A percentile compares a stretch with the other conserved stretches of the same genome.
These are phyloP conservation scores for Polypterus bichir DNA, from an alignment of 2,113 vertebrate species.

Conservation along the genomic window DNA sequence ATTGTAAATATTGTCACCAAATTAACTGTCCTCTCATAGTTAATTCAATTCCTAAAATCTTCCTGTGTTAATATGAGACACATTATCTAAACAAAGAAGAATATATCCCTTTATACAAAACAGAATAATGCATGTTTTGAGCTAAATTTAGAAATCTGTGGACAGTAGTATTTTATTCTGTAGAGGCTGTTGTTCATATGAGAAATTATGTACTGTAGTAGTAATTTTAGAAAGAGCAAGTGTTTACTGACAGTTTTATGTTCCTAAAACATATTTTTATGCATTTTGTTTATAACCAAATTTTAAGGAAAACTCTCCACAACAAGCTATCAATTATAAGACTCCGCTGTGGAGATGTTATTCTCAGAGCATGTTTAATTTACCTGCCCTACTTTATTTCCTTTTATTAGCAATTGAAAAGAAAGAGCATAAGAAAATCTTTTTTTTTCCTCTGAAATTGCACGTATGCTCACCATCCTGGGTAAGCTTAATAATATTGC, in stretches of 20 bases:
- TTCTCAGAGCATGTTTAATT: conserved; percentile 11
- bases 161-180: no score
- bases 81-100: no score
- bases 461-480: background rate
- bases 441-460: background rate
- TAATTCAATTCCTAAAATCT: no score
- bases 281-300: background rate
- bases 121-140: no score
- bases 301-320: conserved; percentile 3
- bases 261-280: background rate
- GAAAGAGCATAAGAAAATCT: background rate
- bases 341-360: conserved; percentile 1
- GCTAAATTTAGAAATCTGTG: no score
- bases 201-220: no score
- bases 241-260: background rate
- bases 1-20: no score
- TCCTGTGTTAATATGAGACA: no score
- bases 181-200: no score
- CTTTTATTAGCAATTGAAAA: conserved; percentile 5
- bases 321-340: background rate
- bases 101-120: no score
- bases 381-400: conserved; percentile 12
- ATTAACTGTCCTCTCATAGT: no score
- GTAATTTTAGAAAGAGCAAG: no score
- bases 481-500: conserved; percentile 8